Evolutionary conservation across 2,888 invertebrate species (phyloP), one percentile per base, ranked within the genome.

Genomic region (Heteromyza rotundicornis): DNA sequence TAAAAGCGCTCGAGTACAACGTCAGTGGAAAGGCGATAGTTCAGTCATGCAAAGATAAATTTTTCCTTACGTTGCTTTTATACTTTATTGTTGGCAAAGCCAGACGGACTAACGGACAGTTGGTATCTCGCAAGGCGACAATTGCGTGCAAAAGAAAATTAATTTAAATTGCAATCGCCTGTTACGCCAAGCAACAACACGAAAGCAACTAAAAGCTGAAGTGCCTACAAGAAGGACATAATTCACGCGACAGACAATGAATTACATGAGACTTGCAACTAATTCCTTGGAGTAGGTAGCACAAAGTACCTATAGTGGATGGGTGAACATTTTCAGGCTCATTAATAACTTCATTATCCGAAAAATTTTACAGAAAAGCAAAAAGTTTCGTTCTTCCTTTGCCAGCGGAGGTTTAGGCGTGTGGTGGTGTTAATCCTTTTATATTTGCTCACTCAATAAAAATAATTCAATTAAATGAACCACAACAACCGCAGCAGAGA

Each of bases 121-220:
- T 16, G 20, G 36, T n/a, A 51, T 3, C 22, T 23, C 36, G 59
- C 50, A 16, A 60, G 52, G 59, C 52, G 65, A 71, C 66, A 76
- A 70, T 64, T 62, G 64, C 54, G 64, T 65, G 70, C 58, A 54
- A 65, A 35, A 52, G 60, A 23, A 69, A 73, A 74, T 68, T 70
- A 68, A 68, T 70, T 70, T 71, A 61, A 73, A 73, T 74, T 76
- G 71, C 64, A 64, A 60, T 27, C 10, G 16, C 68, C 59, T 64
- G 75, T 64, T 57, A 62, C 63, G 60, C 61, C 53, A 10, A 27
- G 63, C 58, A 65, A 71, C 66, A 72, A 16, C 12, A 40, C 10
- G 40, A 40, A 5, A 27, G 10, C 27, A 27, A 27, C 27, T 27
- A 27, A 27, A 27, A 27, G 27, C 27, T 5, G 27, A 5, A 27